Base-by-base conservation (phyloP, 2,888 invertebrate genomes). In the Apodemia zela region DNA sequence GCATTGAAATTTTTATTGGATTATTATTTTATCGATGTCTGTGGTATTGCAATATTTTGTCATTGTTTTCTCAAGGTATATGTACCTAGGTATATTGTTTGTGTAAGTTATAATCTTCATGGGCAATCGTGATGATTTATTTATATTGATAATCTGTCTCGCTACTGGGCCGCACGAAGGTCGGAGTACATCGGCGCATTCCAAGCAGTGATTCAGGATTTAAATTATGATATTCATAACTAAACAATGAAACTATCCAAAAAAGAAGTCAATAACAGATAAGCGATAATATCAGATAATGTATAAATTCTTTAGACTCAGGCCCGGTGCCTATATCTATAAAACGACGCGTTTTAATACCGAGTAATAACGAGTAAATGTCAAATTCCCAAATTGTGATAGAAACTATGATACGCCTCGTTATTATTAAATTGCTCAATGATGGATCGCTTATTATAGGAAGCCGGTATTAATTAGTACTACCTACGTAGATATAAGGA, bases 131-230 rank as follows among this genome's bases (percentile, higher is more conserved):
- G 42, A 42, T 42, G 42, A 42, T 42, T 42, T 42, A 42, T 42
- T 15, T 42, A 42, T 42, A 42, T 42, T 42, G 15, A 42, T 42
- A 21, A 54, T 54, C 25, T 15, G 54, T 21, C 25, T 51, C 51
- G 13, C 5, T 54, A 54, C 18, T 54, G 13, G 54, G 54, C 54
- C 54, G 42, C 25, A 21, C 21, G 54, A 54, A 54, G 54, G 54
- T 54, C 25, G 54, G 25, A 54, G 25, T 15, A 25, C 54, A 25
- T 54, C 25, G 15, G 54, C 54, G 25, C 54, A 54, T 54, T 54
- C 54, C 54, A 13, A 54, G 42, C 42, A 13, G 54, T 54, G 54
- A 54, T 54, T 54, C 54, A 54, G 25, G 25, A 54, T 54, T 25
- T 25, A 25, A 54, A 54, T 54, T 11, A 54, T 54, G 54, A 15